Percentiles rank a stretch among this genome's conserved stretches.
phyloP scores from a whole-genome alignment of 2,888 invertebrate species.

The Listrodromus nycthemerus region DNA sequence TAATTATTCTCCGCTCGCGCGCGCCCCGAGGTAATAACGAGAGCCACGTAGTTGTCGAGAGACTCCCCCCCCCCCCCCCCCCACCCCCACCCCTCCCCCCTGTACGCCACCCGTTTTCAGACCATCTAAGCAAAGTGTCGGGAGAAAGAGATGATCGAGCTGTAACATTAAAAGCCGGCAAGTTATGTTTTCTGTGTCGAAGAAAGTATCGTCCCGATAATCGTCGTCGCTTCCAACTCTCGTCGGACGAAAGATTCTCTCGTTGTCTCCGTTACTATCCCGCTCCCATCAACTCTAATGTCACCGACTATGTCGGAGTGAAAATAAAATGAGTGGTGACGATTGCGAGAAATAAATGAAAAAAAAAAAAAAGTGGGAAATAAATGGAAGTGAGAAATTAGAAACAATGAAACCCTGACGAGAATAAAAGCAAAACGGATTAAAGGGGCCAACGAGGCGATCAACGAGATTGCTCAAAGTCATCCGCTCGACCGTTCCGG shows the following conservation, averaged over 20 bases:
- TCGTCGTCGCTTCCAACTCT: conserved; percentile 47
- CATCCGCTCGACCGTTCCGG: conserved; percentile 10
- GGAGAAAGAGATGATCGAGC: conserved; percentile 37
- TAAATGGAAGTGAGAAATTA: background rate
- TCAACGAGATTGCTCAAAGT: conserved; percentile 35
- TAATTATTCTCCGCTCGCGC: conserved; percentile 55
- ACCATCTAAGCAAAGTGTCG: conserved; percentile 39
- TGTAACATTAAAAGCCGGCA: conserved; percentile 26
- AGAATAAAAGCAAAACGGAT: conserved; percentile 31
- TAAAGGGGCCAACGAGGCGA: conserved; percentile 56
- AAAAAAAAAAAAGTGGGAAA: background rate
- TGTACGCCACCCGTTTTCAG: background rate
- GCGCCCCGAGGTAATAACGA: conserved; percentile 40
- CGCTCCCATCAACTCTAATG: background rate
- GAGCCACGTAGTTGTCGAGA: background rate
- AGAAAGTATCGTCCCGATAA: conserved; percentile 75
- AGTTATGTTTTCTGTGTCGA: conserved; percentile 74
- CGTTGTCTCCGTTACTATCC: conserved; percentile 33
- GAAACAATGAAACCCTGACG: background rate
- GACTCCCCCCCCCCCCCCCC: background rate
- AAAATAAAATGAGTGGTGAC: conserved; percentile 2
- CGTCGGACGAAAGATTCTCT: conserved; percentile 7
- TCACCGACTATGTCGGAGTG: background rate
- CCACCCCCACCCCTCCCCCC: background rate
- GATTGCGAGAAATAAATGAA: conserved; percentile 28